These are phyloP conservation scores for Lindbergichthys nudifrons DNA, from an alignment of 2,797 vertebrate species.

Conservation along the genomic window DNA sequence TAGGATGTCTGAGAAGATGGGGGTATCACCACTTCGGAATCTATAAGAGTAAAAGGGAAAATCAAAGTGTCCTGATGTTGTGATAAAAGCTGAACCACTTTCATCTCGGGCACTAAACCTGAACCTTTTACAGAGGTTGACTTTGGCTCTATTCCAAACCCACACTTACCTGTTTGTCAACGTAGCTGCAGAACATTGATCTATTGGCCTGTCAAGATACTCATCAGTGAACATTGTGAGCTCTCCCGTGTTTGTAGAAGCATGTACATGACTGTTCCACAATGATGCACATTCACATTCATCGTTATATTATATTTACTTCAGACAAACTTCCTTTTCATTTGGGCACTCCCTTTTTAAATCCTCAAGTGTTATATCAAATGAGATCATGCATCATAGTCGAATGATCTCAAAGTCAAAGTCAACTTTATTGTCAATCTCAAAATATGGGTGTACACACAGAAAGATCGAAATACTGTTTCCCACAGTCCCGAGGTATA, in stretches of 20 bases:
- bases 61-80: background rate
- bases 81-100: constrained; percentile 4
- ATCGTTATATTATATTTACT: too few species aligned
- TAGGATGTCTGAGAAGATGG: constrained; percentile 67
- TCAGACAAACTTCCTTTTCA: too few species aligned
- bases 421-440: too few species aligned
- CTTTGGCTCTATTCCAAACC: constrained; percentile 20
- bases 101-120: constrained; percentile 10
- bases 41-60: constrained; percentile 34
- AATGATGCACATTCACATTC: background rate
- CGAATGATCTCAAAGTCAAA: too few species aligned
- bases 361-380: too few species aligned
- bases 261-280: background rate
- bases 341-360: too few species aligned
- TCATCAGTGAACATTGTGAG: background rate
- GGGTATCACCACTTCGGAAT: constrained; percentile 66
- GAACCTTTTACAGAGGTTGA: constrained; percentile 11
- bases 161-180: constrained; percentile 43
- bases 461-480: too few species aligned
- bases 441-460: too few species aligned
- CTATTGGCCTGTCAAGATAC: background rate
- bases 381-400: too few species aligned
- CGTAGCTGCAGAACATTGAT: constrained; percentile 20
- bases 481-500: too few species aligned
- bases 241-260: background rate